phyloP scores from a whole-genome alignment of 2,888 invertebrate species.

The Trichogramma dendrolimi region DNA sequence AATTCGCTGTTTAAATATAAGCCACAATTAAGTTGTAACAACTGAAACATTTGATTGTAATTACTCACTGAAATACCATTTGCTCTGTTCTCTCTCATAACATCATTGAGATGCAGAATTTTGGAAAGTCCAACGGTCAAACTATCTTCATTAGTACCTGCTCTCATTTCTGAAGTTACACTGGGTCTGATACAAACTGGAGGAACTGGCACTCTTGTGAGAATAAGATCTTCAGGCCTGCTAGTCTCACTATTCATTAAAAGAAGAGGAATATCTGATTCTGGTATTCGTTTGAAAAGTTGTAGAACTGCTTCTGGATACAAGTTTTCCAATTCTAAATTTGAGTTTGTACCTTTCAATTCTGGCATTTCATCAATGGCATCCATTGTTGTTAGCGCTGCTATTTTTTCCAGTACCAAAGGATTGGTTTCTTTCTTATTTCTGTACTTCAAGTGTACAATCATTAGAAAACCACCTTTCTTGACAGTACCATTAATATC shows the following conservation, averaged over 20 bases:
- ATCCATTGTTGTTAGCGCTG: conserved; percentile 51
- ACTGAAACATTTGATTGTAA: conserved; percentile 95
- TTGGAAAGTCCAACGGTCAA: conserved; percentile 96
- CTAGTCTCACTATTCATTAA: conserved; percentile 58
- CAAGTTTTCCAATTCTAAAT: conserved; percentile 85
- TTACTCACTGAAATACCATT: conserved; percentile 87
- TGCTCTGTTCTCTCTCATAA: conserved; percentile 80
- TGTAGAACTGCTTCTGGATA: conserved; percentile 64
- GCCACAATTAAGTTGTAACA: conserved; percentile 89
- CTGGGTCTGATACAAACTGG: conserved; percentile 97
- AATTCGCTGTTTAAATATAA: conserved; percentile 92
- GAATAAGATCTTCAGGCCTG: conserved; percentile 82
- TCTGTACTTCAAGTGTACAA: conserved; percentile 84
- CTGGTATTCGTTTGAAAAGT: conserved; percentile 59
- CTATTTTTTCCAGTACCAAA: conserved; percentile 56
- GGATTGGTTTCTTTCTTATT: conserved; percentile 68
- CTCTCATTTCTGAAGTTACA: conserved; percentile 89
- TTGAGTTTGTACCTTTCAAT: conserved; percentile 88
- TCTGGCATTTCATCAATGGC: conserved; percentile 80
- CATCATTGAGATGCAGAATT: conserved; percentile 91
- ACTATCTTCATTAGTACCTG: conserved; percentile 94
- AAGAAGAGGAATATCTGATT: conserved; percentile 60
- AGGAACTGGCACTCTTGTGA: conserved; percentile 89
- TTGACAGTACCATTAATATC: conserved; percentile 87
- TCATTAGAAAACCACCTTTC: conserved; percentile 86